A percentile compares a stretch with the other conserved stretches of the same genome.
Evolutionary conservation across 2,797 vertebrate genomes (phyloP).

Genomic region (Myripristis jacobus): DNA sequence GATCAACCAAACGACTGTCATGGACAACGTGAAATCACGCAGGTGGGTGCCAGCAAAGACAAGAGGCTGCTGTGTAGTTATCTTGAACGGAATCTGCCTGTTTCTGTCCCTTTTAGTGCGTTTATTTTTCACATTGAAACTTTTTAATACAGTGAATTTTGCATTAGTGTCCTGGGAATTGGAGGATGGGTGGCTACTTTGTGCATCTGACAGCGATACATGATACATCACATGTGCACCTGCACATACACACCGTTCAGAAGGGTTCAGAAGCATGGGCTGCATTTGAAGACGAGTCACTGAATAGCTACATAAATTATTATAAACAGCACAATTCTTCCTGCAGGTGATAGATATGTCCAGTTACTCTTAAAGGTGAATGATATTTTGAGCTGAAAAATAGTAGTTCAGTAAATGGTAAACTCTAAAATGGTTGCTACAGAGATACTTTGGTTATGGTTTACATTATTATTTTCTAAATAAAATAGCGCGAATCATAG

Average conservation of each 20-base stretch:
- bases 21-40: slow-evolving; percentile 82
- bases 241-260: slow-evolving; percentile 28
- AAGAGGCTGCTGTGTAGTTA: background rate
- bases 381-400: background rate
- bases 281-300: background rate
- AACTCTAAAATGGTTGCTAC: background rate
- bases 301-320: background rate
- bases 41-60: slow-evolving; percentile 73
- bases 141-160: background rate
- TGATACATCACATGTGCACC: slow-evolving; percentile 24
- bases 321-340: background rate
- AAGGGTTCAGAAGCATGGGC: background rate
- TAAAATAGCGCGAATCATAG: background rate
- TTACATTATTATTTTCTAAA: background rate
- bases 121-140: background rate
- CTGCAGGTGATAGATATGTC: background rate
- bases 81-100: background rate
- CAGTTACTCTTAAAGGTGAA: background rate
- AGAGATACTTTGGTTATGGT: background rate
- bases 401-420: too few relatives aligned
- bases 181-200: background rate
- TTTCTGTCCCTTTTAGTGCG: background rate
- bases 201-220: slow-evolving; percentile 4
- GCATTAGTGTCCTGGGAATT: background rate
- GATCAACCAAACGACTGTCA: slow-evolving; percentile 64